Evolutionary conservation across 2,888 invertebrate genomes (phyloP).

Genomic region (Tubulanus polymorphus): DNA sequence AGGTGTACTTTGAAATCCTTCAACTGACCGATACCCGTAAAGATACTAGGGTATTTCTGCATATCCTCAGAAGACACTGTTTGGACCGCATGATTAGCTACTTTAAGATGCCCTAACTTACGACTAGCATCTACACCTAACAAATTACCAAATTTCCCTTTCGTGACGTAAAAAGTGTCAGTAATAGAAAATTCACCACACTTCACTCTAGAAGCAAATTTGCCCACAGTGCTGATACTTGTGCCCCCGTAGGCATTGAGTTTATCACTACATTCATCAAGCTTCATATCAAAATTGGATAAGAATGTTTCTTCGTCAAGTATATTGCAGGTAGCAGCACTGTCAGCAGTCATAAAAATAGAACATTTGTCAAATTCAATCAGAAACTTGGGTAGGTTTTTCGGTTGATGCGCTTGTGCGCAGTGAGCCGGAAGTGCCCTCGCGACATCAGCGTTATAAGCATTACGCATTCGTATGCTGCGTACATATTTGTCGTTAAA

Average conservation of each 20-base stretch:
- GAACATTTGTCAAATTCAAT: background rate
- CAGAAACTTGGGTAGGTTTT: background rate
- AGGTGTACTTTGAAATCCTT: conserved; percentile 17
- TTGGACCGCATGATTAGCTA: background rate
- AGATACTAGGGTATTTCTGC: background rate
- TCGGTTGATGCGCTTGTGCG: too few relatives aligned
- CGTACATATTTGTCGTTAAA: too few relatives aligned
- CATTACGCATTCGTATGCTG: too few relatives aligned
- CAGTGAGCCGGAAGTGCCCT: too few relatives aligned
- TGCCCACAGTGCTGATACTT: background rate
- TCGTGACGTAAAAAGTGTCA: background rate
- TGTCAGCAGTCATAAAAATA: background rate
- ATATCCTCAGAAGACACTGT: background rate
- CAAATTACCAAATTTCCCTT: background rate
- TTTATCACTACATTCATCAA: background rate
- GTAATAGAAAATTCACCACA: background rate
- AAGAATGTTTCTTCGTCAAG: background rate
- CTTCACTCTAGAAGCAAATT: background rate
- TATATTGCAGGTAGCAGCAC: background rate
- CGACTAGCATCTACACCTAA: background rate
- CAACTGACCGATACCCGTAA: conserved; percentile 7
- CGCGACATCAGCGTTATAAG: too few relatives aligned
- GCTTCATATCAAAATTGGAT: background rate
- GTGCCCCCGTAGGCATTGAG: background rate
- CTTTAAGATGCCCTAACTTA: background rate